Evolutionary conservation across 2,113 vertebrate species (phyloP).

Genomic region (Lynx canadensis): DNA sequence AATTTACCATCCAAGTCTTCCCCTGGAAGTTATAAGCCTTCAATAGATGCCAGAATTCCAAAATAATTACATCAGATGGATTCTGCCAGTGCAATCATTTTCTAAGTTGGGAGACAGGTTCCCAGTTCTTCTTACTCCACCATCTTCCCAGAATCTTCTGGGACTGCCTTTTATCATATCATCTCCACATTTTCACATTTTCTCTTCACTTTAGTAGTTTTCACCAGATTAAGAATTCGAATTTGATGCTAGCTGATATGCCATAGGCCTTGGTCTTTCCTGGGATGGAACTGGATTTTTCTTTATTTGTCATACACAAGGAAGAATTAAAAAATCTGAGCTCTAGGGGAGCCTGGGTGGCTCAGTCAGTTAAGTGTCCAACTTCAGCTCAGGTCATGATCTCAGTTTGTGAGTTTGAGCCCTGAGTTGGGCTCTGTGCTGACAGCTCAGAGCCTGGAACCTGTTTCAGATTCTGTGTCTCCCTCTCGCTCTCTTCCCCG

Average conservation of each 20-base stretch:
- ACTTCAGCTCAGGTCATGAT: no score
- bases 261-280: neutral
- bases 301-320: slow-evolving; percentile 3
- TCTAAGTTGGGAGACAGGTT: neutral
- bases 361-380: no score
- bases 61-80: neutral
- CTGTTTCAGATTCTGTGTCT: no score
- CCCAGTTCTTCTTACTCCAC: neutral
- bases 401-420: no score
- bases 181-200: neutral
- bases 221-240: neutral
- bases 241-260: neutral
- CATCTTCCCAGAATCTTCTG: neutral
- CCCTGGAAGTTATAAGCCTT: neutral
- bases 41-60: neutral
- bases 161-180: neutral
- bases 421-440: no score
- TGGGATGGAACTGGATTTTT: neutral
- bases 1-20: neutral
- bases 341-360: neutral
- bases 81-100: neutral
- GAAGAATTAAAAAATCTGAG: neutral
- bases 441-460: no score
- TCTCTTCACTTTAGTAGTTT: slow-evolving; percentile 5
- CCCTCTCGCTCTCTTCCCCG: no score